Evolutionary conservation across 1,140 invertebrate genomes (phyloP), one percentile per base, ranked within the genome.

Genomic region (Latrodectus geometricus): DNA sequence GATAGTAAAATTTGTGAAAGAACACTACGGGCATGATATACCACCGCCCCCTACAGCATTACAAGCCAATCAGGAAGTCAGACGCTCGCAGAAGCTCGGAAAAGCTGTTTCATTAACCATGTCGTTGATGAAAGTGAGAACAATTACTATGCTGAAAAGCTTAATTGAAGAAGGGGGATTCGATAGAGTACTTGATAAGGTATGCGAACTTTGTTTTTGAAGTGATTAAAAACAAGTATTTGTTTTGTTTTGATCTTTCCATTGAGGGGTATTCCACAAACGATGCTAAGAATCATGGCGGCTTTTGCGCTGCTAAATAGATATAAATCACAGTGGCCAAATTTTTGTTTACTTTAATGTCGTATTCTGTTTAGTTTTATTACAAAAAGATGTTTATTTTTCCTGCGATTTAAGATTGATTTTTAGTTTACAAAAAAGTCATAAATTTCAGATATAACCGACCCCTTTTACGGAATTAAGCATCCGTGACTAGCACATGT

Each of bases 111-210:
- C 83, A 49, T 23, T 78, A 35, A 78, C 83, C 74, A 86, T 86
- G 83, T 86, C 83, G 74, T 49, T 86, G 14, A 87, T 87, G 79
- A 81, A 77, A 84, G 79, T 68, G 12, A 79, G 76, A 56, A 84
- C 66, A 52, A 84, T 78, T 21, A 84, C 75, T 74, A 85, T 84
- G 79, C 50, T 88, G 14, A 88, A 88, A 68, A 73, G 20, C 17
- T 73, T 84, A 79, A 84, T 88, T 35, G 87, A 84, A 35, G 72
- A 79, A 68, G 76, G 76, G 48, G 89, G 90, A 68, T 93, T 92
- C 87, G 92, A 92, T 73, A 89, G 89, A 15, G 91, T 92, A 76
- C 88, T 93, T 35, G 91, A 92, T 88, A 92, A 92, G 89, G 93
- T 93, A 88, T 90, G 88, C 17, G 8, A 2, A 14, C 17, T 61